These are phyloP conservation scores for Diarsia mendica DNA, from an alignment of 2,888 invertebrate genomes.

Conservation along the genomic window DNA sequence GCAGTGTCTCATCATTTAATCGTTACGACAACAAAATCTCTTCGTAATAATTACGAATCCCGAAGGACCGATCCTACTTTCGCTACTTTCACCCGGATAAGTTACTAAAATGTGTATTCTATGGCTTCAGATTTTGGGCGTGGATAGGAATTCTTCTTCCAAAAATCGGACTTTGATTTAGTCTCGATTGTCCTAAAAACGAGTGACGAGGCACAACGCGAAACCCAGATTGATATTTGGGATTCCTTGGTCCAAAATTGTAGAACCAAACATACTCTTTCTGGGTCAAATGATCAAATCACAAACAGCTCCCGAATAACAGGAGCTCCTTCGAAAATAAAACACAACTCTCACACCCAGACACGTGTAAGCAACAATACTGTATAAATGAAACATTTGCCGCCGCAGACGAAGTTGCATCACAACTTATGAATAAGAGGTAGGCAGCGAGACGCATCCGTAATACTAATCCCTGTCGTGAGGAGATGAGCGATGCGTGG, in stretches of 20 bases:
- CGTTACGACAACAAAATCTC: neutral
- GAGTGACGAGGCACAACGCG: neutral
- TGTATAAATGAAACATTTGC: slow-evolving; percentile 44
- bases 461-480: slow-evolving; percentile 59
- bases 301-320: neutral
- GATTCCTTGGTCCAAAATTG: neutral
- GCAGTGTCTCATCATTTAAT: neutral
- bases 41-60: neutral
- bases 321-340: neutral
- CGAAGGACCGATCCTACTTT: slow-evolving; percentile 10
- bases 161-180: no score
- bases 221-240: neutral
- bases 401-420: slow-evolving; percentile 45
- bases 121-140: slow-evolving; percentile 7
- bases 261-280: neutral
- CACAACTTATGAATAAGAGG: slow-evolving; percentile 56
- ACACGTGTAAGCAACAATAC: slow-evolving; percentile 15
- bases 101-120: neutral
- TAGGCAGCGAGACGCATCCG: slow-evolving; percentile 45
- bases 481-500: slow-evolving; percentile 54
- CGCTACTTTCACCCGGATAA: neutral
- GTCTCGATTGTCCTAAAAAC: neutral
- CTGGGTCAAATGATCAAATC: neutral
- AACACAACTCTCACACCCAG: neutral
- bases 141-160: neutral